phyloP scores from a whole-genome alignment of 1,140 invertebrate species.

The Pseudoatta argentina region DNA sequence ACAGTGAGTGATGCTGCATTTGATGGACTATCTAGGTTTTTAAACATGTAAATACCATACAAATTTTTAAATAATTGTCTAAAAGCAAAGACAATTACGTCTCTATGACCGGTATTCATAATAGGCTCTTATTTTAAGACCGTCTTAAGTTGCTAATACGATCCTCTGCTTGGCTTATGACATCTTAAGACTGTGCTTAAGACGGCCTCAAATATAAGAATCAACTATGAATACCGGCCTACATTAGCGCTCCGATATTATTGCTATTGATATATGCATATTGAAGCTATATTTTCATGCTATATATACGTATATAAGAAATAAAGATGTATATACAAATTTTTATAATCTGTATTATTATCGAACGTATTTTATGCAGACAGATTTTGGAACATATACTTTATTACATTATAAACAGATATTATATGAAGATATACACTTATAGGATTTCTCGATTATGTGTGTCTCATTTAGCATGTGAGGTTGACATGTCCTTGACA shows the following conservation, averaged over 20 bases:
- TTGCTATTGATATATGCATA: too few species aligned
- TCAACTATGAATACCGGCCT: too few species aligned
- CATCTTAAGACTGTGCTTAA: too few species aligned
- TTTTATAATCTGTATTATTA: conserved; percentile 1
- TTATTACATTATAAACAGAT: neutral
- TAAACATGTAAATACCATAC: conserved; percentile 14
- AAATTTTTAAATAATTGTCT: conserved; percentile 69
- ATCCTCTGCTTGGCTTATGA: too few species aligned
- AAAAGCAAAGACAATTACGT: conserved; percentile 70
- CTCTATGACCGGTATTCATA: neutral
- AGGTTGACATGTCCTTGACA: conserved; percentile 22
- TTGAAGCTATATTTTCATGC: neutral
- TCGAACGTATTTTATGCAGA: neutral
- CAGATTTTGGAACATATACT: neutral
- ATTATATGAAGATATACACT: neutral
- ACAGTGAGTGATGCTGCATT: too few species aligned
- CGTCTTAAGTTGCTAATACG: too few species aligned
- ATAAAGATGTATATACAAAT: neutral
- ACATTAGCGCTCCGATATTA: neutral
- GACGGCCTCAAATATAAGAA: too few species aligned
- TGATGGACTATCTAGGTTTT: neutral
- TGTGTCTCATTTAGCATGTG: neutral
- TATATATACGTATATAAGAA: neutral
- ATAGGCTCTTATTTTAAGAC: too few species aligned
- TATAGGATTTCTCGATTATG: neutral